Conservation (phyloP, 2,888 invertebrate species). For the Sminthurides aquaticus region DNA sequence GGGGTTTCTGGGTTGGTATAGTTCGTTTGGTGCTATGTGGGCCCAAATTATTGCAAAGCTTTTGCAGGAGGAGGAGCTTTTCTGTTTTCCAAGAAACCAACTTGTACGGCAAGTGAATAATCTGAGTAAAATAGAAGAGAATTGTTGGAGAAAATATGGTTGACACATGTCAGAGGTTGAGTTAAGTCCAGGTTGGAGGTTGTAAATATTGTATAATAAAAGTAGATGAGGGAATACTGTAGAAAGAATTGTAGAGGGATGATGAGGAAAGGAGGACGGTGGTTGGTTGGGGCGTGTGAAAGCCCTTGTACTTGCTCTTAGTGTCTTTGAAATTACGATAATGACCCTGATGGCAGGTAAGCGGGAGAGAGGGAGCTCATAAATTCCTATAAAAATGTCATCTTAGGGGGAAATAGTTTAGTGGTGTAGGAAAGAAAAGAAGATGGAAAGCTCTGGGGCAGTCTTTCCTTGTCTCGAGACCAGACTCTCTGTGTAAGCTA, state of each 20-base stretch:
- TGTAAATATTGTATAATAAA: not conserved
- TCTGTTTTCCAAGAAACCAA: too few relatives aligned
- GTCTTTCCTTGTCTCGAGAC: too few relatives aligned
- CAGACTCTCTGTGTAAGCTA: too few relatives aligned
- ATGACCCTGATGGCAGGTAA: constrained; percentile 30
- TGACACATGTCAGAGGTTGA: not conserved
- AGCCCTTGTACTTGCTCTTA: constrained; percentile 20
- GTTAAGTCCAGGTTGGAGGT: not conserved
- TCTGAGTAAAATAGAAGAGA: not conserved
- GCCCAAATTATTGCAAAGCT: too few relatives aligned
- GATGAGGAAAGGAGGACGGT: too few relatives aligned
- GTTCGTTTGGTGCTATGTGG: too few relatives aligned
- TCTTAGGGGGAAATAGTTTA: too few relatives aligned
- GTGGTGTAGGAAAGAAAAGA: too few relatives aligned
- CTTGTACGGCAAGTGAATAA: too few relatives aligned
- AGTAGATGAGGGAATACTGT: not conserved
- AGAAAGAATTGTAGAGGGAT: not conserved
- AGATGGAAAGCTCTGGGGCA: too few relatives aligned
- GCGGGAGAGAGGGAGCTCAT: constrained; percentile 24
- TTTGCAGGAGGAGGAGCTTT: too few relatives aligned
- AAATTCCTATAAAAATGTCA: constrained; percentile 43
- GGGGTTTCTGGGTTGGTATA: too few relatives aligned
- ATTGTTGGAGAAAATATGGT: not conserved
- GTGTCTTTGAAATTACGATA: constrained; percentile 42
- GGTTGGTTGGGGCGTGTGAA: not conserved